Evolutionary conservation across 2,113 vertebrate species (phyloP), one percentile per base, ranked within the genome.

Genomic region (Equus quagga): DNA sequence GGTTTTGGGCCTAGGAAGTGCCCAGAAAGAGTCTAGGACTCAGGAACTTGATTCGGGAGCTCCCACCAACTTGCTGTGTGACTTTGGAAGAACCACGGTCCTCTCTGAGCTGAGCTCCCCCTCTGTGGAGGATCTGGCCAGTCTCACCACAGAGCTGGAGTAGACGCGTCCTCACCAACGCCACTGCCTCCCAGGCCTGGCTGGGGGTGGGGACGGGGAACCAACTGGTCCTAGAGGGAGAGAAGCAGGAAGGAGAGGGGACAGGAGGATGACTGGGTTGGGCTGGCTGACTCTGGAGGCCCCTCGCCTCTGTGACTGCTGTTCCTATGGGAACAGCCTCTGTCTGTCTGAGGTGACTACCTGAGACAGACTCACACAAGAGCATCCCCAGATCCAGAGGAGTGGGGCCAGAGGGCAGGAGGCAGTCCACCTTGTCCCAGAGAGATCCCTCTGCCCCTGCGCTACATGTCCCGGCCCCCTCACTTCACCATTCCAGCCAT

Each of bases 221-320:
- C 9, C 3, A 14, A 41, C 36, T 41, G 44, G 36, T 13, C 18
- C 67, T 26, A 0, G 23, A 0, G 46, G 19, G 58, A 67, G n/a
- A 18, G 54, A 70, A 69, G 75, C 31, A 67, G 78, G 33, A 41
- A 31, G 69, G 36, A 78, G 28, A 54, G 44, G 51, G 82, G 60
- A 36, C 6, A 17, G 23, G 15, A 88, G 49, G n/a, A 24, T 1
- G 19, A 51, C 36, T 75, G 13, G 4, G 11, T 36, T 0, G 0
- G 10, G 13, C 19, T 56, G 33, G 36, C 76, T 58, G 62, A 76
- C n/a, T 24, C 6, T 11, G 28, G 46, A 26, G 69, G 51, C 28
- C 80, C 3, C 17, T 69, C 19, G 3, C 28, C n/a, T 64, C 75
- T 31, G 36, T n/a, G 44, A 65, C 81, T 70, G 23, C 23, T 8